Evolutionary conservation across 2,888 invertebrate species (phyloP), one percentile per base, ranked within the genome.

Genomic region (Galerucella calmariensis): DNA sequence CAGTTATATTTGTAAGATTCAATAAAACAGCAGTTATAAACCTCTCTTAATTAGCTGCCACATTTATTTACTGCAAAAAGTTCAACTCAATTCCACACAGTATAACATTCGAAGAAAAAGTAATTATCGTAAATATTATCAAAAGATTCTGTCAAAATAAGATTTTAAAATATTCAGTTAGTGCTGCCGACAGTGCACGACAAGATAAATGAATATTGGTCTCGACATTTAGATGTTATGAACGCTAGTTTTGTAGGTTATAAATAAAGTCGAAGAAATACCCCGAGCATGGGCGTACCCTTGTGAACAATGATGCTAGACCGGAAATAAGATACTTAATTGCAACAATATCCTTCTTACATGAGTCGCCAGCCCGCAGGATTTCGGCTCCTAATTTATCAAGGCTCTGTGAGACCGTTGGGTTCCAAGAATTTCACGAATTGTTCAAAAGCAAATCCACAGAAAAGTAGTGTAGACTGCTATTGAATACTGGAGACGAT

Each of bases 101-200:
- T 56, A 16, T 9, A 56, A 56, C 56, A 56, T 56, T 56, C 56
- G 20, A 56, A 56, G 56, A 56, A 56, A 56, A 56, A 20, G 56
- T 56, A 56, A 56, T 56, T 56, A 56, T 56, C 56, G 10, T 56
- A 56, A 56, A 56, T 56, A 20, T 56, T 56, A 56, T 56, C 56
- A 16, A 56, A 48, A 11, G 20, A 56, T 56, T 56, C 56, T 56
- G 56, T 56, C 56, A 56, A 56, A 56, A 56, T 56, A 56, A n/a
- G 56, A 10, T 20, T 56, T 16, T 56, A 56, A 56, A 20, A 56
- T 56, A 56, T 56, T 16, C 20, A 56, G n/a, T 51, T 51, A 51
- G n/a, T 56, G 56, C 56, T 3, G 10, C 16, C 20, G 20, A 56
- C 56, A 16, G 16, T n/a, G 20, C 8, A 12, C 12, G 48, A 48